These are phyloP conservation scores for Spongia lamella DNA, from an alignment of 37 sponge, comb jelly and placozoan species.

Conservation along the genomic window DNA sequence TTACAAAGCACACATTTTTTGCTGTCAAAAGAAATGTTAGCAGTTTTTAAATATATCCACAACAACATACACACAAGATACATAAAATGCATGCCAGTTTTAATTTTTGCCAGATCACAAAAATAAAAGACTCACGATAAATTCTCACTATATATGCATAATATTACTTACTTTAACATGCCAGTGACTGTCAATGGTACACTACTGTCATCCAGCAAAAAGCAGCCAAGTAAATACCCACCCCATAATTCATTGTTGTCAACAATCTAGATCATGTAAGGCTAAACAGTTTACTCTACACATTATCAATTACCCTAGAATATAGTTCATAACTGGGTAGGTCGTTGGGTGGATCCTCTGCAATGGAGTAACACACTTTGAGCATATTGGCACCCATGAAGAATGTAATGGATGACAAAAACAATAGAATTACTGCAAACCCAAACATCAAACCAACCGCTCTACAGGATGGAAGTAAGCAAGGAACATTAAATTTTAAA, in stretches of 20 bases:
- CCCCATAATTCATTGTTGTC: conserved; percentile 53
- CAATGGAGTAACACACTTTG: conserved; percentile 60
- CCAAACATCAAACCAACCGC: conserved; percentile 49
- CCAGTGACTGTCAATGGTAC: too few relatives aligned
- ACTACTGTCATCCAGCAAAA: not conserved
- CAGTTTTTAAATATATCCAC: too few relatives aligned
- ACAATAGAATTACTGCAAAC: conserved; percentile 55
- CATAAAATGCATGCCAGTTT: too few relatives aligned
- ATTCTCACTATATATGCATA: too few relatives aligned
- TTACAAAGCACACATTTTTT: too few relatives aligned
- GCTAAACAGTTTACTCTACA: not conserved
- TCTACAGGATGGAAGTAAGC: too few relatives aligned
- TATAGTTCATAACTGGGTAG: conserved; percentile 33
- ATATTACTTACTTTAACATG: too few relatives aligned
- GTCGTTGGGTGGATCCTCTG: conserved; percentile 28
- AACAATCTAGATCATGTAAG: conserved; percentile 16
- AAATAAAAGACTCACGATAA: too few relatives aligned
- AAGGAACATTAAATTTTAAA: too few relatives aligned
- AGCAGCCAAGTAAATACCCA: conserved; percentile 24
- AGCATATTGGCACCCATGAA: conserved; percentile 52
- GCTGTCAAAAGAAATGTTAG: too few relatives aligned
- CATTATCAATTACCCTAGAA: conserved; percentile 11
- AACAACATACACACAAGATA: too few relatives aligned
- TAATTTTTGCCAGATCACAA: too few relatives aligned
- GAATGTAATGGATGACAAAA: conserved; percentile 49